Evolutionary conservation across 2,113 vertebrate species (phyloP).

Genomic region (Oncorhynchus clarkii): DNA sequence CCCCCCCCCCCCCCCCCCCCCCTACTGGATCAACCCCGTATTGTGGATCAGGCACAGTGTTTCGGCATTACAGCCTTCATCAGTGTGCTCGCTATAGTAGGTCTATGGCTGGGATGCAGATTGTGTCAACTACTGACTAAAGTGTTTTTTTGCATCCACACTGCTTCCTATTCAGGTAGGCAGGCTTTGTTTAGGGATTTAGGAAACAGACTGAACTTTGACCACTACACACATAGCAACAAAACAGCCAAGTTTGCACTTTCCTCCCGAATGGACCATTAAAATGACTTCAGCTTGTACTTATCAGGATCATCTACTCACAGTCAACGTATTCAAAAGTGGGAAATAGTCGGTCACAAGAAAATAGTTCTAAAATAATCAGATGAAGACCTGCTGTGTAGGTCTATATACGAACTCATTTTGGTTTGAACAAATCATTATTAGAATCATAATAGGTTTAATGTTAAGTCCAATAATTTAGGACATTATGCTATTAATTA

Average conservation of each 20-base stretch:
- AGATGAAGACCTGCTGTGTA: not conserved
- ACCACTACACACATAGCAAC: slow-evolving; percentile 31
- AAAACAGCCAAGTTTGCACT: slow-evolving; percentile 11
- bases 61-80: not conserved
- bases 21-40: too few relatives aligned
- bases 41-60: not conserved
- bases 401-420: not conserved
- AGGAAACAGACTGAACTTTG: slow-evolving; percentile 34
- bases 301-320: not conserved
- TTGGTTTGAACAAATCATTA: too few relatives aligned
- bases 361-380: not conserved
- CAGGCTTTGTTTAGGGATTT: slow-evolving; percentile 41
- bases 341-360: not conserved
- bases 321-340: not conserved
- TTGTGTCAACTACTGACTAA: slow-evolving; percentile 9
- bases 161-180: slow-evolving; percentile 27
- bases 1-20: too few relatives aligned
- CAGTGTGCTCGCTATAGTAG: not conserved
- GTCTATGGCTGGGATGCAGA: not conserved
- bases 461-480: not conserved
- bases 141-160: slow-evolving; percentile 26
- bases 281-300: not conserved
- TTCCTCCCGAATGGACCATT: slow-evolving; percentile 10
- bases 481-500: not conserved
- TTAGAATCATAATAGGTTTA: not conserved